phyloP scores from a whole-genome alignment of 2,113 vertebrate genomes.

The Cyprinodon tularosa region DNA sequence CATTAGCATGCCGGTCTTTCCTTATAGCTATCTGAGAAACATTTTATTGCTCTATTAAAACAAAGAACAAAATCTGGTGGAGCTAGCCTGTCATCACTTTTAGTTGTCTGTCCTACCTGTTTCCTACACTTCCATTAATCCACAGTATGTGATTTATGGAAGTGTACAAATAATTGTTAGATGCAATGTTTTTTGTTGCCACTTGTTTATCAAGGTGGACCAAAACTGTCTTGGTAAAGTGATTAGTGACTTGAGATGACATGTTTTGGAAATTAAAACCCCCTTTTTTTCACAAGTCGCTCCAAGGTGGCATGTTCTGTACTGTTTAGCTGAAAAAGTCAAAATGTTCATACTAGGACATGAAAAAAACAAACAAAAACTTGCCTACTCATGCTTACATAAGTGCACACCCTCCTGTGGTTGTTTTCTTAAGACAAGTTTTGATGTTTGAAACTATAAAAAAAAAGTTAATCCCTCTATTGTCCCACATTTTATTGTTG shows the following conservation, averaged over 20 bases:
- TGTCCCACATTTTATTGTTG: too few relatives aligned
- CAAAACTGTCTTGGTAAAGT: too few relatives aligned
- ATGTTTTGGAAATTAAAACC: too few relatives aligned
- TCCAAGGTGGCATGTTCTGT: not conserved
- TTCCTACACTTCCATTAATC: not conserved
- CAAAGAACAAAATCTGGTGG: conserved; percentile 17
- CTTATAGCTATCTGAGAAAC: conserved; percentile 28
- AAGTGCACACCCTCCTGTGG: not conserved
- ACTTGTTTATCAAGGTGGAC: too few relatives aligned
- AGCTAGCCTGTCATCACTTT: not conserved
- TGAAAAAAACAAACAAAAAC: too few relatives aligned
- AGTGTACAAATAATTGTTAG: not conserved
- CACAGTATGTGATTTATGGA: not conserved
- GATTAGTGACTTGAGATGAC: too few relatives aligned
- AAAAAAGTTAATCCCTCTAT: too few relatives aligned
- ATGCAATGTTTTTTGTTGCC: not conserved
- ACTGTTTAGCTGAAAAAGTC: not conserved
- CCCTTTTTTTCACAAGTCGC: too few relatives aligned
- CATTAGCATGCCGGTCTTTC: conserved; percentile 25
- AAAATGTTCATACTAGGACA: not conserved
- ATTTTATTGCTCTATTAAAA: conserved; percentile 48
- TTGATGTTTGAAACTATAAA: too few relatives aligned
- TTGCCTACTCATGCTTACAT: not conserved
- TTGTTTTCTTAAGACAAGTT: too few relatives aligned
- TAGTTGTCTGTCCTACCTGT: not conserved